These are phyloP conservation scores for Hylaea fasciaria DNA, from an alignment of 2,888 invertebrate species.

Conservation along the genomic window DNA sequence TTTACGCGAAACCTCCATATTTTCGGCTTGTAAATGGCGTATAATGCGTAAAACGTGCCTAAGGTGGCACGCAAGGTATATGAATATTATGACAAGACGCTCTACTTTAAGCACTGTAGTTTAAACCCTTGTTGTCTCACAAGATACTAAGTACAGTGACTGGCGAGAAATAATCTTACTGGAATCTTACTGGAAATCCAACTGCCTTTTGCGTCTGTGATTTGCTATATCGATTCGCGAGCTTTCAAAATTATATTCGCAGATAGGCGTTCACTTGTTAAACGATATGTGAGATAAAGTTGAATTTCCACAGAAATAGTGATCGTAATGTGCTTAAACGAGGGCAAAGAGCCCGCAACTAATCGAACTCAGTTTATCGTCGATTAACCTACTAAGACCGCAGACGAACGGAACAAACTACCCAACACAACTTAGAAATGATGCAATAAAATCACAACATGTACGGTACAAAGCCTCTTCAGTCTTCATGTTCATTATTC, in stretches of 20 bases:
- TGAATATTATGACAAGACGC: constrained; percentile 12
- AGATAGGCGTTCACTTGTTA: too few species aligned
- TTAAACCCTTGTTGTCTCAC: constrained; percentile 15
- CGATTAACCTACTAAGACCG: constrained; percentile 10
- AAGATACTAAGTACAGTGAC: not conserved
- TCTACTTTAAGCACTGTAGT: constrained; percentile 17
- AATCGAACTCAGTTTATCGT: not conserved
- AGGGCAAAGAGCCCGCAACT: not conserved
- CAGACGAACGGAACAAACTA: not conserved
- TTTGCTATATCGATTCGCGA: too few species aligned
- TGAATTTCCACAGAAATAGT: too few species aligned
- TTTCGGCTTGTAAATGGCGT: constrained; percentile 28
- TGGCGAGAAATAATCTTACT: not conserved
- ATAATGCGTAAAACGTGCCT: constrained; percentile 35
- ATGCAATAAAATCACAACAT: constrained; percentile 14
- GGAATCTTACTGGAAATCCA: too few species aligned
- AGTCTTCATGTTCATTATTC: constrained; percentile 24
- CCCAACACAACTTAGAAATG: constrained; percentile 17
- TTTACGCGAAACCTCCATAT: constrained; percentile 29
- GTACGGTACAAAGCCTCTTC: constrained; percentile 18
- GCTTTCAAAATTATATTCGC: too few species aligned
- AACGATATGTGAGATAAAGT: too few species aligned
- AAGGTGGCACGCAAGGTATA: constrained; percentile 25
- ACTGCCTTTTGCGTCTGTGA: too few species aligned
- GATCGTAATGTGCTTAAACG: too few species aligned